Conservation (phyloP, 2,113 vertebrate species). For the Spea bombifrons region DNA sequence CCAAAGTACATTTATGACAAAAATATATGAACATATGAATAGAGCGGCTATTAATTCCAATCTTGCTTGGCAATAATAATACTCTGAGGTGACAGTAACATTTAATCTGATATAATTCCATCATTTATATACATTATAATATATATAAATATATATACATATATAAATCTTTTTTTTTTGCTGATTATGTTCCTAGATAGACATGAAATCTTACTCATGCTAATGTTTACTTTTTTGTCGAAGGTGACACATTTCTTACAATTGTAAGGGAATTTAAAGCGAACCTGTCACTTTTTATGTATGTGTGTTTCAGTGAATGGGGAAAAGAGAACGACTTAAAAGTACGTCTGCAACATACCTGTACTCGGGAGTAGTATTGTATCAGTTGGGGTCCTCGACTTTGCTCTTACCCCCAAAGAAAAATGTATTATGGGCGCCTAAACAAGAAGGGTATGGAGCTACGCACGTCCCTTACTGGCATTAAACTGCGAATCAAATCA, state of each 20-base stretch:
- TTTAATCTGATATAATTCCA: not conserved
- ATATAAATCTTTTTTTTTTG: not conserved
- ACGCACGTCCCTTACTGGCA: too few relatives aligned
- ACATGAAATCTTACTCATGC: not conserved
- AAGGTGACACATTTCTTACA: not conserved
- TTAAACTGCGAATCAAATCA: too few relatives aligned
- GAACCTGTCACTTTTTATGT: not conserved
- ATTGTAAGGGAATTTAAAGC: not conserved
- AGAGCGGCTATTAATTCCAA: conserved; percentile 9
- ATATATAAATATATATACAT: not conserved
- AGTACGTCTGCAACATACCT: too few relatives aligned
- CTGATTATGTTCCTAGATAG: not conserved
- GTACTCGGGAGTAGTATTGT: too few relatives aligned
- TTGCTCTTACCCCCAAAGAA: too few relatives aligned
- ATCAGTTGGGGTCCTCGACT: too few relatives aligned
- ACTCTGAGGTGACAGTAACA: conserved; percentile 21
- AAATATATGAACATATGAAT: conserved; percentile 3
- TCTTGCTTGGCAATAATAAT: conserved; percentile 35
- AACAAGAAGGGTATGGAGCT: too few relatives aligned
- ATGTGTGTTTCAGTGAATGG: not conserved
- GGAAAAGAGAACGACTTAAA: not conserved
- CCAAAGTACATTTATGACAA: conserved; percentile 10
- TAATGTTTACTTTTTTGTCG: not conserved
- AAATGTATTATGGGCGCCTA: too few relatives aligned
- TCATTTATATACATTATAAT: conserved; percentile 22